These are phyloP conservation scores for Anisognathus igniventris DNA, from an alignment of 2,797 vertebrate species.

Conservation along the genomic window DNA sequence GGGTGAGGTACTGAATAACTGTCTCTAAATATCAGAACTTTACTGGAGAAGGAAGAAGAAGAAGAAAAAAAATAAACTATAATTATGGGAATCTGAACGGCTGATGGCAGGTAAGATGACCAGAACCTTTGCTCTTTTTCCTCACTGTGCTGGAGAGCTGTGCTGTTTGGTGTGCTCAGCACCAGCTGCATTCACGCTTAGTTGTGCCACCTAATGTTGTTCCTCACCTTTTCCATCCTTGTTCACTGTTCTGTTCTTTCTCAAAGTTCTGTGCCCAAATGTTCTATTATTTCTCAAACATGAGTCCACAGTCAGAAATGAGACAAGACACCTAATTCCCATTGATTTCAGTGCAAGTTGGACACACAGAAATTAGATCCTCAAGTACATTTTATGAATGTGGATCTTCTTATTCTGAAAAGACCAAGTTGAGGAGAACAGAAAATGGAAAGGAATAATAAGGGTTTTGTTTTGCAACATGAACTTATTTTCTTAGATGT, in stretches of 20 bases:
- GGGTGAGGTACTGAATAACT: background rate
- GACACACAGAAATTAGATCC: background rate
- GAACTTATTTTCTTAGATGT: background rate
- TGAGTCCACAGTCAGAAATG: background rate
- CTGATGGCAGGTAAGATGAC: background rate
- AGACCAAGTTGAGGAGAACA: background rate
- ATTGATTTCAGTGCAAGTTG: background rate
- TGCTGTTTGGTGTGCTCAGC: background rate
- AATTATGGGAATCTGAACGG: background rate
- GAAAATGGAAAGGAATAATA: background rate
- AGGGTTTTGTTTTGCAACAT: fast-evolving
- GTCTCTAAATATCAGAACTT: background rate
- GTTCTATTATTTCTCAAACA: background rate
- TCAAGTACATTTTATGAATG: background rate
- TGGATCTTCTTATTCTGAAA: background rate
- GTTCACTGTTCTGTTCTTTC: background rate
- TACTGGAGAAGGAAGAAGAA: background rate
- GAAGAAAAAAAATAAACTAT: background rate
- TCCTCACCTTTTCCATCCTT: background rate
- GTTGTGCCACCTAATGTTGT: background rate
- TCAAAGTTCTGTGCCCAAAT: background rate
- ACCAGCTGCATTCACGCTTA: background rate
- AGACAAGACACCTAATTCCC: background rate
- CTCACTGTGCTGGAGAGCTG: background rate
- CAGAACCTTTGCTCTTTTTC: background rate